A percentile compares a stretch with the other conserved stretches of the same genome.
phyloP scores from a whole-genome alignment of 1,140 invertebrate species.

The Scaptomyza montana region DNA sequence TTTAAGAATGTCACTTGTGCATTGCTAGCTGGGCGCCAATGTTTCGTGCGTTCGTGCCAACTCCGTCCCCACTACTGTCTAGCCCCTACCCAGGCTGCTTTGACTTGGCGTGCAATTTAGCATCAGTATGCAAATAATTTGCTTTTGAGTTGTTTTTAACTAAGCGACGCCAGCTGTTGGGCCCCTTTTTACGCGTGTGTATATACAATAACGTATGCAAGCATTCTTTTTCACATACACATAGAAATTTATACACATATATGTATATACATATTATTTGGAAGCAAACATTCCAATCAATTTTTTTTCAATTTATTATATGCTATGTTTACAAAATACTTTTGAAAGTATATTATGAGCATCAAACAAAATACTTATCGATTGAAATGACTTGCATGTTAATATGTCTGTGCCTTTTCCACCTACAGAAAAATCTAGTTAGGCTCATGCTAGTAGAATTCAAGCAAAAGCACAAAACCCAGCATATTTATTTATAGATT shows the following conservation, averaged over 20 bases:
- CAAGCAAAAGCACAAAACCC: too few relatives aligned
- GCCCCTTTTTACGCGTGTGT: slow-evolving; percentile 1
- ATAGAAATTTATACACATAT: neutral
- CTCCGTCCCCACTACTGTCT: slow-evolving; percentile 34
- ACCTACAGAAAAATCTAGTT: too few relatives aligned
- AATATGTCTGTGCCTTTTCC: too few relatives aligned
- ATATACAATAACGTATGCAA: neutral
- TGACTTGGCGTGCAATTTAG: slow-evolving; percentile 30
- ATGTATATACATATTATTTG: neutral
- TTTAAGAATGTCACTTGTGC: slow-evolving; percentile 64
- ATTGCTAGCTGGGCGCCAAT: slow-evolving; percentile 59
- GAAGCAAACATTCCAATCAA: neutral
- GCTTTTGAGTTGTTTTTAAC: slow-evolving; percentile 39
- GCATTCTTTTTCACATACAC: neutral
- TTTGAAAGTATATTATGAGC: too few relatives aligned
- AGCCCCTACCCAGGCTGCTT: slow-evolving; percentile 14
- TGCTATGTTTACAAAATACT: neutral
- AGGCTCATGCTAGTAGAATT: too few relatives aligned
- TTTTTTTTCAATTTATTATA: neutral
- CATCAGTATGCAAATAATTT: slow-evolving; percentile 43
- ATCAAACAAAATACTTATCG: too few relatives aligned
- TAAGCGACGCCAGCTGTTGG: slow-evolving; percentile 60
- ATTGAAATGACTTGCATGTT: neutral
- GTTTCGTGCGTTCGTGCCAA: slow-evolving; percentile 33
- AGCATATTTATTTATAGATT: too few relatives aligned